Percentiles rank a stretch among this genome's conserved stretches.
Conservation (phyloP, 2,797 vertebrate genomes). For the Garrulus glandarius region DNA sequence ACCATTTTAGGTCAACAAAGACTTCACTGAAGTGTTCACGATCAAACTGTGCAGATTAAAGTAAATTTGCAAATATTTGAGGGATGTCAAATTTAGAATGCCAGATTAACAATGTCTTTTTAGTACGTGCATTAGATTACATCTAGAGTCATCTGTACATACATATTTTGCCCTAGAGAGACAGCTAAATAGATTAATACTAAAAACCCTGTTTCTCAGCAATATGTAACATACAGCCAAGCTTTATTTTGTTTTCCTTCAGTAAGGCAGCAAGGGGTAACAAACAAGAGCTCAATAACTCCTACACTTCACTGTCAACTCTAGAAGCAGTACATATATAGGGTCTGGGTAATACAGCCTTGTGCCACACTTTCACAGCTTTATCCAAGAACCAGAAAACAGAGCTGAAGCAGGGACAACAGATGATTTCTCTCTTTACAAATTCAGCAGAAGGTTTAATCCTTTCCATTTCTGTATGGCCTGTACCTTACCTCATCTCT, state of each 20-base stretch:
- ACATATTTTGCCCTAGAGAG: background rate
- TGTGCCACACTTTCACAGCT: background rate
- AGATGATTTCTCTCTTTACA: background rate
- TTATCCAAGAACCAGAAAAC: background rate
- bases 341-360: background rate
- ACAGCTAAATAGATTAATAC: background rate
- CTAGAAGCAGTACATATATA: background rate
- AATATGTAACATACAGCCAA: background rate
- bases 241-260: background rate
- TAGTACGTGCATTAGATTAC: background rate
- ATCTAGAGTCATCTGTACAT: background rate
- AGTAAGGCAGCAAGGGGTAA: background rate
- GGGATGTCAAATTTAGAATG: background rate
- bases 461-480: background rate
- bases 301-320: background rate
- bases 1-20: slow-evolving; percentile 98
- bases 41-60: slow-evolving; percentile 85
- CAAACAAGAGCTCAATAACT: background rate
- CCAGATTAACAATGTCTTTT: background rate
- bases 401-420: background rate
- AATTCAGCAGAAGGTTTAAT: background rate
- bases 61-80: background rate
- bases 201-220: background rate
- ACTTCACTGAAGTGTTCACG: slow-evolving; percentile 95
- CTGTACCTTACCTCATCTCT: background rate